Percentiles rank a stretch among this genome's conserved stretches.
Evolutionary conservation across 2,888 invertebrate genomes (phyloP).

Genomic region (Noctua comes): DNA sequence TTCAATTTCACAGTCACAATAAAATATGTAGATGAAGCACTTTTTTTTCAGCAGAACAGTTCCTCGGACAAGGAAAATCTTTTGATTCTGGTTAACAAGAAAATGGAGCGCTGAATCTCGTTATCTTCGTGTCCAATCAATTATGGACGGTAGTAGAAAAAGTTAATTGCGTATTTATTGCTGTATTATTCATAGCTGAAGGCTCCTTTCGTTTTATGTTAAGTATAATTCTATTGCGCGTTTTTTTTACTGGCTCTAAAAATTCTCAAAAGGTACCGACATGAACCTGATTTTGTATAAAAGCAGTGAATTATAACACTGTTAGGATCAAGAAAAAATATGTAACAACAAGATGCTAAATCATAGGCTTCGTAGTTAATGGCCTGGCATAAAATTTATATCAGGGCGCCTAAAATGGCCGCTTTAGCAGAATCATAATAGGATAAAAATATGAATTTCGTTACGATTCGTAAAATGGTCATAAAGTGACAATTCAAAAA

Average conservation of each 20-base stretch:
- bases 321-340: constrained; percentile 20
- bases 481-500: too few relatives aligned
- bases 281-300: neutral
- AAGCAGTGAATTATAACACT: constrained; percentile 25
- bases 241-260: neutral
- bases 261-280: neutral
- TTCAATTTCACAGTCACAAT: constrained; percentile 53
- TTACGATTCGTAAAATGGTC: too few relatives aligned
- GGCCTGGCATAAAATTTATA: constrained; percentile 23
- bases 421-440: too few relatives aligned
- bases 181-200: constrained; percentile 54
- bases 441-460: too few relatives aligned
- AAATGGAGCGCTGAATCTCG: constrained; percentile 59
- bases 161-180: constrained; percentile 65
- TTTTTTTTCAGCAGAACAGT: constrained; percentile 46
- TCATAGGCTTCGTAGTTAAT: constrained; percentile 18
- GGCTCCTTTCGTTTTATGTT: constrained; percentile 12
- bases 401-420: neutral
- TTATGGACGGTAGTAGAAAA: constrained; percentile 56
- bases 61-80: constrained; percentile 55
- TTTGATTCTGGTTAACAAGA: constrained; percentile 63
- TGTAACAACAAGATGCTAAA: constrained; percentile 41
- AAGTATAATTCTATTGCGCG: constrained; percentile 22
- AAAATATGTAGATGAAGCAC: constrained; percentile 65
- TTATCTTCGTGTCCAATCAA: constrained; percentile 66